Percentiles rank a stretch among this genome's conserved stretches.
phyloP scores from a whole-genome alignment of 2,888 invertebrate species.

The Stenodema calcarata region DNA sequence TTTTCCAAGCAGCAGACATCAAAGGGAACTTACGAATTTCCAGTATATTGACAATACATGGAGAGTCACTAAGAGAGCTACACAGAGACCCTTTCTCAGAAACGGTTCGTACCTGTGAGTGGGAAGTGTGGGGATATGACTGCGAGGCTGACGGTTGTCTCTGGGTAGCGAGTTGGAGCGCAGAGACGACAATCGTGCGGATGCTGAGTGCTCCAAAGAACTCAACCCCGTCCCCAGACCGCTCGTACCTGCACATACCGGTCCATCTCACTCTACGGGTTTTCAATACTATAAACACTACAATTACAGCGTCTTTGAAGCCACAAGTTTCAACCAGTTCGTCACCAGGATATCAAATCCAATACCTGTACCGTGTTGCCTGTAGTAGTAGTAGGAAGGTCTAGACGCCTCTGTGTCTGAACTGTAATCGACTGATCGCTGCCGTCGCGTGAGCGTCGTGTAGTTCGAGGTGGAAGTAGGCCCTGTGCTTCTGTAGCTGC shows the following conservation, averaged over 20 bases:
- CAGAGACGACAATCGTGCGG: constrained; percentile 55
- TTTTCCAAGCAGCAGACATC: no score
- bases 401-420: constrained; percentile 86
- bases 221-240: constrained; percentile 30
- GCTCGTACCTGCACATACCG: background rate
- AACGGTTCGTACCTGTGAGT: constrained; percentile 57
- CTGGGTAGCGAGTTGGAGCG: constrained; percentile 64
- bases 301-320: no score
- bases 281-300: background rate
- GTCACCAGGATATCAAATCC: no score
- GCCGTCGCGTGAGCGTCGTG: constrained; percentile 73
- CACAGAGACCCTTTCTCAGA: background rate
- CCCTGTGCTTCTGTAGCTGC: constrained; percentile 50
- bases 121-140: constrained; percentile 61
- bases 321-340: no score
- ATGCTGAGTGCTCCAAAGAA: constrained; percentile 30
- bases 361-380: constrained; percentile 52
- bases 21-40: no score
- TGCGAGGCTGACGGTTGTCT: constrained; percentile 58
- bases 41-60: no score
- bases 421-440: constrained; percentile 84
- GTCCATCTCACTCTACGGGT: no score
- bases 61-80: background rate
- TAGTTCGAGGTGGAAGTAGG: constrained; percentile 48
- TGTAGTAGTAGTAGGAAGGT: constrained; percentile 75